phyloP scores from a whole-genome alignment of 2,888 invertebrate species.

The Barypeithes pellucidus region DNA sequence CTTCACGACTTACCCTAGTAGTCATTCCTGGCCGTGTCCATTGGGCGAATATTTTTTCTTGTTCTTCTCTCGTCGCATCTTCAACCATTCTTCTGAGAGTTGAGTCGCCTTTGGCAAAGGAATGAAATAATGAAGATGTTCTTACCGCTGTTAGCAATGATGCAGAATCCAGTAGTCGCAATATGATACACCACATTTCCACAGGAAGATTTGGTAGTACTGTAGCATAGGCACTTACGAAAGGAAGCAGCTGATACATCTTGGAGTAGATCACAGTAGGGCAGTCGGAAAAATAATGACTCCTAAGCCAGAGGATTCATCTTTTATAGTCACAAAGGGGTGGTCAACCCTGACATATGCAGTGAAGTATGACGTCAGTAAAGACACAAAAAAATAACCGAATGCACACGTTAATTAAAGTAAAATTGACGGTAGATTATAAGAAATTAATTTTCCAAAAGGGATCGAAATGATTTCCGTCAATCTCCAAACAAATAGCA shows the following conservation, averaged over 20 bases:
- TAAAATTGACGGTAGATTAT: too few species aligned
- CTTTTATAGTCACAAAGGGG: not conserved
- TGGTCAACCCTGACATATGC: constrained; percentile 80
- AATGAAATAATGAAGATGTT: not conserved
- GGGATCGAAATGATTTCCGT: too few species aligned
- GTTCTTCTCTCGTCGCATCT: not conserved
- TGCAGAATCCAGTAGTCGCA: too few species aligned
- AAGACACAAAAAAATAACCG: not conserved
- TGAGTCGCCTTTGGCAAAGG: not conserved
- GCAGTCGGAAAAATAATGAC: constrained; percentile 62
- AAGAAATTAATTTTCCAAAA: too few species aligned
- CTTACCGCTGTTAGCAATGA: not conserved
- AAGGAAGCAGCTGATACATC: constrained; percentile 12
- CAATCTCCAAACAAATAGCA: too few species aligned
- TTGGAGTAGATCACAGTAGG: constrained; percentile 2
- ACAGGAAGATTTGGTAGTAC: not conserved
- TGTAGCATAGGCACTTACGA: not conserved
- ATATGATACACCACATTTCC: constrained; percentile 15
- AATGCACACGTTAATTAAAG: too few species aligned
- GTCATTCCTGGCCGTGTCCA: constrained; percentile 1
- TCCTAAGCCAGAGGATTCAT: not conserved
- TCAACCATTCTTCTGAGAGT: not conserved
- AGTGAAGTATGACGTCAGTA: not conserved
- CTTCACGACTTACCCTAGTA: not conserved
- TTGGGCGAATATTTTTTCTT: not conserved